Evolutionary conservation across 2,113 vertebrate species (phyloP), one percentile per base, ranked within the genome.

Genomic region (Poecile atricapillus): DNA sequence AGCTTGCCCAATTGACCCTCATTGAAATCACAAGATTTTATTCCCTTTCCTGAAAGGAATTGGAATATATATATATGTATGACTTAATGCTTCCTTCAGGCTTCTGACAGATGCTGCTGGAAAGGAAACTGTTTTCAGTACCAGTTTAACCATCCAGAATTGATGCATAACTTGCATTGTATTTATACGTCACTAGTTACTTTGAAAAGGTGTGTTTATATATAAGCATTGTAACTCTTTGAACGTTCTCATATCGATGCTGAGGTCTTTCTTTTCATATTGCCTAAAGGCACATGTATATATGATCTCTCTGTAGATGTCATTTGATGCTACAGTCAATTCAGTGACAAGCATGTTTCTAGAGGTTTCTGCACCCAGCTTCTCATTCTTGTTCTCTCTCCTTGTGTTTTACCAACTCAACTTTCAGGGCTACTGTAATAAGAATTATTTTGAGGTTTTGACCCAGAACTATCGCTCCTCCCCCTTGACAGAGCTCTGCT

Each of bases 11-110:
- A 37, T 15, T 37, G n/a, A 69, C 22, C 46, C 46, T 50, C 67
- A 50, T 19, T 67, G 23, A 67, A 47, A n/a, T 25, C 5, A 24
- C 44, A 47, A 47, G 44, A 19, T n/a, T 47, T 47, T 23, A 35
- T 47, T 35, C 12, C n/a, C 65, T 35, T 68, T 27, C 33, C 64
- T 49, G 33, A 35, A 46, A 46, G 8, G 8, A 58, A 44, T 7
- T 44, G 39, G 23, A n/a, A 3, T 30, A n/a, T 31, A 6, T 39
- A 2, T 12, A 27, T 33, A 5, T 52, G 1, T 30, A 6, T 7
- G 62, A 30, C 5, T 9, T 41, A 9, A 35, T 84, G 37, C 11
- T 65, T 74, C 43, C 50, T 83, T 43, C 55, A 58, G 10, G 25
- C 24, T 76, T 67, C 76, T 44, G 52, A 47, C 13, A 49, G 60